These are phyloP conservation scores for Cinclus cinclus DNA, from an alignment of 2,113 vertebrate genomes.

Conservation along the genomic window DNA sequence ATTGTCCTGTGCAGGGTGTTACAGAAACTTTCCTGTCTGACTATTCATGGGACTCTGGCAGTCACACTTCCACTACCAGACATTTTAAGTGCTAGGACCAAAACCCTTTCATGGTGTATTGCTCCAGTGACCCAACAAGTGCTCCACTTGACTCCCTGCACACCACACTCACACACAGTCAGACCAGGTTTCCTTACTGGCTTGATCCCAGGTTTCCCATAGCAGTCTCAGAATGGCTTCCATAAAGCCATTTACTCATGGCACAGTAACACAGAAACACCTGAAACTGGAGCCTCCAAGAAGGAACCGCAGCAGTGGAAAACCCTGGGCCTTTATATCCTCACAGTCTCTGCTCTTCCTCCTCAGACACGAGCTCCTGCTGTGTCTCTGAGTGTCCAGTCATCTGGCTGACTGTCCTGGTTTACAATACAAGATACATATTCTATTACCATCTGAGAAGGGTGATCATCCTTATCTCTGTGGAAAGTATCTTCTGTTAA, in stretches of 20 bases:
- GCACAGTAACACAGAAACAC: neutral
- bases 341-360: neutral
- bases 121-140: neutral
- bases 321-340: neutral
- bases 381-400: fast-evolving
- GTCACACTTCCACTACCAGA: neutral
- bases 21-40: neutral
- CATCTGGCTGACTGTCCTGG: neutral
- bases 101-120: fast-evolving
- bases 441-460: too few species aligned
- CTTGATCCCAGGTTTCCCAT: fast-evolving
- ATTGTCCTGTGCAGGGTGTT: neutral
- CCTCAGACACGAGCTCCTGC: neutral
- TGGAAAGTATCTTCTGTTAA: too few species aligned
- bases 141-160: neutral
- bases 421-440: too few species aligned
- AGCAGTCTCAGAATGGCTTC: neutral
- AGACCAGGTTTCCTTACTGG: neutral
- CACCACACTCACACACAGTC: neutral
- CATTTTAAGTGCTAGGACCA: fast-evolving
- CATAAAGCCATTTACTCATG: neutral
- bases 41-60: neutral
- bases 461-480: too few species aligned
- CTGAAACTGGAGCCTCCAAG: neutral
- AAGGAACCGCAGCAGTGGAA: neutral